These are phyloP conservation scores for Micrastur ruficollis DNA, from an alignment of 2,797 vertebrate species.

Conservation along the genomic window DNA sequence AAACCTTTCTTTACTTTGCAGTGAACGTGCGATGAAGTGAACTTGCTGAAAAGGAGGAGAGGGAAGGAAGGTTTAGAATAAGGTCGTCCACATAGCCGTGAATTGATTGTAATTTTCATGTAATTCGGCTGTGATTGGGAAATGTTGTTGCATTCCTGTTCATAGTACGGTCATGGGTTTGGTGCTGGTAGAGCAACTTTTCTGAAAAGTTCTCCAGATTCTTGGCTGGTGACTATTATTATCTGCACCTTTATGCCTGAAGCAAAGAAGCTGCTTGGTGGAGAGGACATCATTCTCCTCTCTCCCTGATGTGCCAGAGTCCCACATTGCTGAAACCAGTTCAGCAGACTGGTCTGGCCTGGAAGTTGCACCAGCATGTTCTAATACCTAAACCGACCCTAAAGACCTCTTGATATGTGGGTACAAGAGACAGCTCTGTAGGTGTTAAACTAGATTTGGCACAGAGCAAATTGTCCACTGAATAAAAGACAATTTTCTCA, in stretches of 20 bases:
- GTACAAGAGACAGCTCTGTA: background rate
- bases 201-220: background rate
- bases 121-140: background rate
- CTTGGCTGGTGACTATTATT: background rate
- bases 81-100: background rate
- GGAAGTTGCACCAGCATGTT: background rate
- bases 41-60: background rate
- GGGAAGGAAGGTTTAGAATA: background rate
- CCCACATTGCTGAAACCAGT: background rate
- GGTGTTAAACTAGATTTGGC: background rate
- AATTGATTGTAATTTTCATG: background rate
- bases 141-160: background rate
- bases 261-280: background rate
- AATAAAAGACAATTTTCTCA: background rate
- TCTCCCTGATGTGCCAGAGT: background rate
- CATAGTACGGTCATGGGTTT: background rate
- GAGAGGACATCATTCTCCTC: background rate
- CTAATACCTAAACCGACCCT: background rate
- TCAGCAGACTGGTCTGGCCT: background rate
- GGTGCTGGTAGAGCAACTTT: background rate
- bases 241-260: background rate
- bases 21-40: constrained; percentile 39
- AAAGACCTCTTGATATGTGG: rapidly evolving
- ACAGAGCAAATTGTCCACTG: background rate
- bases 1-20: constrained; percentile 63